Base-by-base conservation (phyloP, 1,140 invertebrate species). In the Neodiprion virginianus region DNA sequence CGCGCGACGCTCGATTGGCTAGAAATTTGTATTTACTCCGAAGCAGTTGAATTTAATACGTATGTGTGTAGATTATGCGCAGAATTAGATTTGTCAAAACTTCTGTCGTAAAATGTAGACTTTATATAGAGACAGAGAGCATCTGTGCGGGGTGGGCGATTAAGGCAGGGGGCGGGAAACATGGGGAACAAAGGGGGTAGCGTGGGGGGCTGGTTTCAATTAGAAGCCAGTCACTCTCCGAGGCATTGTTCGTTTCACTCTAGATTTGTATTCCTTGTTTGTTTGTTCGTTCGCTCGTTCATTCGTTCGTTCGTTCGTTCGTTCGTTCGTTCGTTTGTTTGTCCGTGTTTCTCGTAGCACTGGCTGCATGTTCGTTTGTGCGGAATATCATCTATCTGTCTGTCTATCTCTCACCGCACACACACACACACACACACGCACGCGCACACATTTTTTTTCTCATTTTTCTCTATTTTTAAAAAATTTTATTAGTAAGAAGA, bases 221-320 rank as follows among this genome's bases (percentile, higher is more conserved):
- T 87, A 87, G 85, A 77, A 88, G 84, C 82, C 82, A 82, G 84
- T 86, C 86, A 84, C 85, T 86, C 87, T 86, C 85, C 84, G 81
- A 78, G 83, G 86, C 83, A 87, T 87, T 87, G 87, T 88, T 87
- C 87, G 85, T 86, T 85, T 87, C 83, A 84, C 85, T 88, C 85
- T 87, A 86, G 83, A 88, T 87, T 87, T 87, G 86, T 86, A 87
- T 86, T 87, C 85, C 77, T 77, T 79, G 81, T 86, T 86, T 85
- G 84, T 84, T 86, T 84, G 81, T 82, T 80, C 80, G 78, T 81
- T 82, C 82, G 76, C 82, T 81, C 83, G 85, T 83, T 53, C 14
- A 14, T 53, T 53, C 14, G 50, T 53, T 53, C n/a, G 50, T 53
- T 53, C n/a, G 50, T 53, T 14, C 50, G n/a, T 11, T 53, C 10